phyloP scores from a whole-genome alignment of 1,140 invertebrate genomes.

The Calephelis virginiensis region DNA sequence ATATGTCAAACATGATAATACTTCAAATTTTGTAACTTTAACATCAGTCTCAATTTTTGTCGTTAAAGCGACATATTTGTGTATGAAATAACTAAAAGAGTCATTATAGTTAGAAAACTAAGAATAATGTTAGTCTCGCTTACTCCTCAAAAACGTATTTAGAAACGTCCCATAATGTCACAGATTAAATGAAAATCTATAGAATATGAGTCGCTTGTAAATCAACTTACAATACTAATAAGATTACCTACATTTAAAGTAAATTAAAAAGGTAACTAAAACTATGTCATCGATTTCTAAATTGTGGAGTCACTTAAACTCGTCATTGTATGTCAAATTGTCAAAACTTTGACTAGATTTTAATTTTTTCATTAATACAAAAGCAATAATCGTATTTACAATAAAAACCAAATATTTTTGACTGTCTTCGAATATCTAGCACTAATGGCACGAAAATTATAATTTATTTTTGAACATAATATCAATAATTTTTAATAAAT shows the following conservation, averaged over 20 bases:
- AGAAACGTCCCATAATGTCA: slow-evolving; percentile 7
- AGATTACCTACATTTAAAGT: slow-evolving; percentile 15
- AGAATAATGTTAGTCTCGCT: slow-evolving; percentile 1
- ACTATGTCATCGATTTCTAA: slow-evolving; percentile 6
- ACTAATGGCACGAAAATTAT: slow-evolving; percentile 7
- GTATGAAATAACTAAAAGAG: background rate
- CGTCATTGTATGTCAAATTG: slow-evolving; percentile 3
- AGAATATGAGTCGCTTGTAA: slow-evolving; percentile 4
- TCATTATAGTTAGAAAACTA: background rate
- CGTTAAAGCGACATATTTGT: background rate
- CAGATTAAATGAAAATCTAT: slow-evolving; percentile 10
- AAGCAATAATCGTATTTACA: slow-evolving; percentile 3
- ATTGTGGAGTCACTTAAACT: background rate
- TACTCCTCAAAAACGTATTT: background rate
- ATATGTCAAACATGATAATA: background rate
- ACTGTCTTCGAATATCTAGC: background rate
- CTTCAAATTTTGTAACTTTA: background rate
- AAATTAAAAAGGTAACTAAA: slow-evolving; percentile 17
- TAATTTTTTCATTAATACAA: background rate
- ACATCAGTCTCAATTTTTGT: slow-evolving; percentile 11
- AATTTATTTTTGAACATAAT: background rate
- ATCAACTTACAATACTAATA: slow-evolving; percentile 3
- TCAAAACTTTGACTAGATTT: slow-evolving; percentile 8
- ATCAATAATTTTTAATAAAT: background rate
- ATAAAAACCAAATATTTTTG: background rate